Percentiles rank a stretch among this genome's conserved stretches.
Conservation (phyloP, 2,113 vertebrate genomes). For the Catagonus wagneri region DNA sequence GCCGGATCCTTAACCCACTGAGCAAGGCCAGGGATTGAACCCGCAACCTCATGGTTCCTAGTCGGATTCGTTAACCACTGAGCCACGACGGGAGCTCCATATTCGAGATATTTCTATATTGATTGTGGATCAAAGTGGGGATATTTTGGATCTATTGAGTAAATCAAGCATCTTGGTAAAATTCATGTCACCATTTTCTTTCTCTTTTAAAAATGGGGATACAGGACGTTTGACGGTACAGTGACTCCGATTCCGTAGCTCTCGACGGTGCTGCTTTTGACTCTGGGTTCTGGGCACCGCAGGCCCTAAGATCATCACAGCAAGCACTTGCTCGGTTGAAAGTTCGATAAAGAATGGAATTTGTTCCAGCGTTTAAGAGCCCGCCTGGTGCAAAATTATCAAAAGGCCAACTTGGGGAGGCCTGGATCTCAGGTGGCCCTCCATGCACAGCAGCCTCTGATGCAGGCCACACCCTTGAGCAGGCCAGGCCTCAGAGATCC, state of each 20-base stretch:
- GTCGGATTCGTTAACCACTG: no score
- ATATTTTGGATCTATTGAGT: not conserved
- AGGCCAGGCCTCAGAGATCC: not conserved
- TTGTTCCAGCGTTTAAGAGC: not conserved
- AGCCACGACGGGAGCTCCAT: no score
- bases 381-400: not conserved
- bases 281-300: not conserved
- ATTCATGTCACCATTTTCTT: not conserved
- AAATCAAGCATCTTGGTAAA: not conserved
- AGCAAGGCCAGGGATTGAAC: no score
- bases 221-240: accelerated
- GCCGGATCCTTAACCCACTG: no score
- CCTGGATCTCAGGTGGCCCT: not conserved
- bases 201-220: not conserved
- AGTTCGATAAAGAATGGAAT: not conserved
- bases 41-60: no score
- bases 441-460: accelerated
- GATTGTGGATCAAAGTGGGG: not conserved
- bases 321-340: not conserved
- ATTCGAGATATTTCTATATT: not conserved
- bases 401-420: accelerated
- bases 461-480: not conserved
- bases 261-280: accelerated
- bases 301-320: accelerated
- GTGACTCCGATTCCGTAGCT: accelerated